A percentile compares a stretch with the other conserved stretches of the same genome.
Conservation (phyloP, 2,888 invertebrate species). For the Pyrrhia umbra region DNA sequence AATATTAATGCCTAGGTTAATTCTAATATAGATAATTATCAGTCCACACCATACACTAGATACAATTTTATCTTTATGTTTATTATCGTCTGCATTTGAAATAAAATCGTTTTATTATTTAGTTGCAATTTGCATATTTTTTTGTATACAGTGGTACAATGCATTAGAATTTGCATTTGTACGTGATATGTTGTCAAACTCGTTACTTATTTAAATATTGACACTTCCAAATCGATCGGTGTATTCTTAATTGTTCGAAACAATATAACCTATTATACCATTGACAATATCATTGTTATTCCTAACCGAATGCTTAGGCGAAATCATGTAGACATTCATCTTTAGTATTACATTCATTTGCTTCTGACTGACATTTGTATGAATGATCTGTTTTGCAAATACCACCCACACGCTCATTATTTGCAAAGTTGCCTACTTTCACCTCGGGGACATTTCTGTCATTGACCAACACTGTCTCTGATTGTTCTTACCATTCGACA, state of each 20-base stretch:
- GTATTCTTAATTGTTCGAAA: slow-evolving; percentile 40
- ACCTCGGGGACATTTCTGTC: slow-evolving; percentile 65
- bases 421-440: slow-evolving; percentile 77
- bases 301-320: slow-evolving; percentile 51
- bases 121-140: slow-evolving; percentile 58
- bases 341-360: slow-evolving; percentile 64
- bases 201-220: slow-evolving; percentile 37
- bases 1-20: slow-evolving; percentile 10
- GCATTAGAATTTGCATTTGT: slow-evolving; percentile 54
- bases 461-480: slow-evolving; percentile 63
- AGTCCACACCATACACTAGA: background rate
- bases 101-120: slow-evolving; percentile 36
- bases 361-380: slow-evolving; percentile 71
- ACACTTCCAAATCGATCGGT: slow-evolving; percentile 21
- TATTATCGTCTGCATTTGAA: slow-evolving; percentile 34
- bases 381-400: slow-evolving; percentile 76
- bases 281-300: slow-evolving; percentile 32
- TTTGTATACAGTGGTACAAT: slow-evolving; percentile 41
- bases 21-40: slow-evolving; percentile 6
- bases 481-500: slow-evolving; percentile 46
- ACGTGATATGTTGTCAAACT: slow-evolving; percentile 50
- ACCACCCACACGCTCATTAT: slow-evolving; percentile 76
- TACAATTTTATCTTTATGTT: slow-evolving; percentile 12
- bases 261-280: slow-evolving; percentile 27
- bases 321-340: slow-evolving; percentile 55